Percentiles rank a stretch among this genome's conserved stretches.
Evolutionary conservation across 2,888 invertebrate species (phyloP).

Genomic region (Netelia virgata): DNA sequence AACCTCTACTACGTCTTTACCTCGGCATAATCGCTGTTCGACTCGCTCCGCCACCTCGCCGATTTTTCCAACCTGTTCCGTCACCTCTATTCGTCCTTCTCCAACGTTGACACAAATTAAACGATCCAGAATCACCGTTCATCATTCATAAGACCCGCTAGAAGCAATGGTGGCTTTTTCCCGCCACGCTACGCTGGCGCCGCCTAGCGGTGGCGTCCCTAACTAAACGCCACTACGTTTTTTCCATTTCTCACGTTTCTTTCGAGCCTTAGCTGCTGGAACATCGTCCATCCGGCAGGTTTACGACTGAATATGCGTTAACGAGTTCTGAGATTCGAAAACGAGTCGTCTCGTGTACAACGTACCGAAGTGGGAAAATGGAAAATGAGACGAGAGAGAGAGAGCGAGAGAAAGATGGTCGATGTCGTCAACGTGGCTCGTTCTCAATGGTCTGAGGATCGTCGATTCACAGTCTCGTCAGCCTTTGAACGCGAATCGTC

Average conservation of each 20-base stretch:
- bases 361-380: slow-evolving; percentile 46
- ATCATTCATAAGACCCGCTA: slow-evolving; percentile 75
- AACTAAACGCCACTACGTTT: no score
- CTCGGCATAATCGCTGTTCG: background rate
- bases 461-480: slow-evolving; percentile 46
- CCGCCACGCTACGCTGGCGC: background rate
- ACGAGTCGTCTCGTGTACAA: slow-evolving; percentile 23
- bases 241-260: background rate
- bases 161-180: slow-evolving; percentile 7
- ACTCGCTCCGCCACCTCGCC: background rate
- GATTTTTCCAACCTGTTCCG: slow-evolving; percentile 14
- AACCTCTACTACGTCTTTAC: slow-evolving; percentile 17
- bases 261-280: no score
- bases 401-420: slow-evolving; percentile 9
- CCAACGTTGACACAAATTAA: slow-evolving; percentile 75
- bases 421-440: slow-evolving; percentile 39
- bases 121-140: slow-evolving; percentile 73
- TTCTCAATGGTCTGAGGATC: slow-evolving; percentile 59
- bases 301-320: slow-evolving; percentile 1
- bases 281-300: no score
- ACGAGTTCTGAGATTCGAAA: slow-evolving; percentile 32
- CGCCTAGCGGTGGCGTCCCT: slow-evolving; percentile 48
- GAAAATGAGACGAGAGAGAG: background rate
- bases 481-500: slow-evolving; percentile 72
- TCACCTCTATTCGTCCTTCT: slow-evolving; percentile 50